A percentile compares a stretch with the other conserved stretches of the same genome.
These are phyloP conservation scores for Nymphalis urticae DNA, from an alignment of 2,888 invertebrate species.

Conservation along the genomic window DNA sequence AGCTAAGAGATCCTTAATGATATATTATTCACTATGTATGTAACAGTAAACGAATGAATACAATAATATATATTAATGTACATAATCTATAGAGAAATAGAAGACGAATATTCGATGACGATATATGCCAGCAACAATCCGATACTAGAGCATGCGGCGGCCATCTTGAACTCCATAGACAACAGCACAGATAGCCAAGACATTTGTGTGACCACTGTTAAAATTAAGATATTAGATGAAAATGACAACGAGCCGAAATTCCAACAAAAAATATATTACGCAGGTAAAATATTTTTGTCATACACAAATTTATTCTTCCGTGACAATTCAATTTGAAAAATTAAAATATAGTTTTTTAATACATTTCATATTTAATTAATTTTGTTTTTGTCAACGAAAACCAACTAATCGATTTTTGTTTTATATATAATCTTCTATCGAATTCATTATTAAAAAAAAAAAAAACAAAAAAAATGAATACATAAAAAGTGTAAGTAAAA, in stretches of 20 bases:
- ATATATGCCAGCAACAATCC: constrained; percentile 93
- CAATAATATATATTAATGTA: no score
- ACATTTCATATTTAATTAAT: no score
- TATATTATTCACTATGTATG: no score
- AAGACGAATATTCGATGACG: constrained; percentile 87
- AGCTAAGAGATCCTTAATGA: no score
- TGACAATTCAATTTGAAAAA: not conserved
- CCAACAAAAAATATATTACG: constrained; percentile 83
- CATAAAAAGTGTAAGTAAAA: no score
- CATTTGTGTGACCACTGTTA: constrained; percentile 85
- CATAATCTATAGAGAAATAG: constrained; percentile 82
- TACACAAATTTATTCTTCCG: constrained; percentile 6
- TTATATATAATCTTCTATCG: no score
- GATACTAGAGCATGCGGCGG: constrained; percentile 82
- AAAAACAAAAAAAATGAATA: no score
- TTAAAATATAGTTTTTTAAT: no score
- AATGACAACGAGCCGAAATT: constrained; percentile 93
- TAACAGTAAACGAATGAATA: no score
- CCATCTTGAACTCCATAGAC: constrained; percentile 66
- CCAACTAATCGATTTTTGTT: no score
- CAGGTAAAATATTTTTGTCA: constrained; percentile 68
- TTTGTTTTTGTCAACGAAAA: no score
- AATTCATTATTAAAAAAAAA: no score
- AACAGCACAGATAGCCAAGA: constrained; percentile 77
- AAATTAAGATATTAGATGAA: constrained; percentile 87